Conservation (phyloP, 2,113 vertebrate genomes). For the Oreochromis aureus region DNA sequence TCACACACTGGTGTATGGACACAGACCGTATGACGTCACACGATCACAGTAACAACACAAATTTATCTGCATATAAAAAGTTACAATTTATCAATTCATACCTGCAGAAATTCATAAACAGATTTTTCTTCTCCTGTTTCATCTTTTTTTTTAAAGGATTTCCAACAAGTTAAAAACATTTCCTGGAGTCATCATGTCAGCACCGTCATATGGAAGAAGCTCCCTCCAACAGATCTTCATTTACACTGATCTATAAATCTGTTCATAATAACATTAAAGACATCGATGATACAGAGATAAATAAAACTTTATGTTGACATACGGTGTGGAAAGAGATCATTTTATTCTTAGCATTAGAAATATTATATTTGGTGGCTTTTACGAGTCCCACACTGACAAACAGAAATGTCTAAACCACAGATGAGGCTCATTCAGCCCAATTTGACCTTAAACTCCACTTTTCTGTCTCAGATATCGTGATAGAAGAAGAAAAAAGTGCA, state of each 20-base stretch:
- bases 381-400: background rate
- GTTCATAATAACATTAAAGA: background rate
- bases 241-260: background rate
- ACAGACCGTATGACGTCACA: background rate
- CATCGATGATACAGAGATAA: background rate
- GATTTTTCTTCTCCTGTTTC: background rate
- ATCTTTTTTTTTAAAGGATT: background rate
- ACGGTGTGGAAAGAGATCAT: background rate
- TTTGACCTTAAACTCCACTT: background rate
- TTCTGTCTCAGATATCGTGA: background rate
- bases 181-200: background rate
- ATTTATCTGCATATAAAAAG: background rate
- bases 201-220: background rate
- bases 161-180: background rate
- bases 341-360: background rate
- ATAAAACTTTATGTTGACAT: accelerated
- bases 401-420: background rate
- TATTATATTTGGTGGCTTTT: background rate
- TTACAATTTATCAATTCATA: background rate
- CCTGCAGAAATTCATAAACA: background rate
- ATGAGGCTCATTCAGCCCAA: background rate
- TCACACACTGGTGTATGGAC: background rate
- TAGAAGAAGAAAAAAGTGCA: background rate
- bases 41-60: background rate
- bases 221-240: background rate